A percentile compares a stretch with the other conserved stretches of the same genome.
phyloP scores from a whole-genome alignment of 2,797 vertebrate genomes.

The Sebastes elongatus region DNA sequence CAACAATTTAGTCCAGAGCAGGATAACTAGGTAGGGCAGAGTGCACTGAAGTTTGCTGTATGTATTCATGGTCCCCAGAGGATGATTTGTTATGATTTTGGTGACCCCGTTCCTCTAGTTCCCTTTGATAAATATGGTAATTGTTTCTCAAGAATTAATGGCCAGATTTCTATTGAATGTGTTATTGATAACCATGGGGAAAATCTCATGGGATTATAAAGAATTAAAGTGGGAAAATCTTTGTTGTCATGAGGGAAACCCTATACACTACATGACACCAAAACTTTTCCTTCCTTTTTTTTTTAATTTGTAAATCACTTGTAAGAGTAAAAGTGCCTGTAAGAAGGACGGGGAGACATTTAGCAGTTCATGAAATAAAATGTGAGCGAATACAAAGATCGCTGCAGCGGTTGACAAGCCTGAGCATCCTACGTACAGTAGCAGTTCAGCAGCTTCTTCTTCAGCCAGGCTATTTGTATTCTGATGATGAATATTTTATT shows the following conservation, averaged over 20 bases:
- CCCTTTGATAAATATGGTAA: not conserved
- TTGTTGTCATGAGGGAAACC: not conserved
- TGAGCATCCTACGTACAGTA: constrained; percentile 75
- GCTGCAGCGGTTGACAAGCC: constrained; percentile 71
- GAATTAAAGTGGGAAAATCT: not conserved
- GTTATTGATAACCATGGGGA: not conserved
- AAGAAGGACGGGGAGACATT: not conserved
- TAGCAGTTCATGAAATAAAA: not conserved
- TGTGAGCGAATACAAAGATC: not conserved
- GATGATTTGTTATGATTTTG: not conserved
- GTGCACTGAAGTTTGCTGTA: not conserved
- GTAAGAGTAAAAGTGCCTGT: not conserved
- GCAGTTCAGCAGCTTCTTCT: constrained; percentile 85
- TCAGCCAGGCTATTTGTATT: constrained; percentile 84
- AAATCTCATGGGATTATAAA: not conserved
- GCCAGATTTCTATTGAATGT: not conserved
- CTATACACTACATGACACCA: not conserved
- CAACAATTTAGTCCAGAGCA: not conserved
- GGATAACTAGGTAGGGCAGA: not conserved
- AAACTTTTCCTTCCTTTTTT: not conserved
- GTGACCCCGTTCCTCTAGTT: not conserved
- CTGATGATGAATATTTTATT: constrained; percentile 83
- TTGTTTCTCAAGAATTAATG: not conserved
- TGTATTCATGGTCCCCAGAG: not conserved
- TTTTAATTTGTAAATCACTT: not conserved